These are phyloP conservation scores for Zaprionus taronus DNA, from an alignment of 1,140 invertebrate genomes.

Conservation along the genomic window DNA sequence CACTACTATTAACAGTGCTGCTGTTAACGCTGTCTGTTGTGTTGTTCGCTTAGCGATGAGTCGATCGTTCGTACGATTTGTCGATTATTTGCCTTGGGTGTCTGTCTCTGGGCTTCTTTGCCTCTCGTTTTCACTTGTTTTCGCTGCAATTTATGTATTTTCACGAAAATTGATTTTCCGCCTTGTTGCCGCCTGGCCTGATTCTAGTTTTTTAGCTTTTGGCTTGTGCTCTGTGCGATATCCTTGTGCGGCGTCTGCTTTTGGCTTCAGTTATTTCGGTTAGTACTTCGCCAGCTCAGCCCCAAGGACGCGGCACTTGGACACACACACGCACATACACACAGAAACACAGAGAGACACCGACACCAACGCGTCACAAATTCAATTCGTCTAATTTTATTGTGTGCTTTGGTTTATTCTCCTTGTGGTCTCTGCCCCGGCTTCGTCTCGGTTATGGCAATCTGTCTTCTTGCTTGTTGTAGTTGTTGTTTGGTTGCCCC, in stretches of 20 bases:
- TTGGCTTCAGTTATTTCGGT: conserved; percentile 42
- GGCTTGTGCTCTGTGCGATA: conserved; percentile 23
- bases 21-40: conserved; percentile 5
- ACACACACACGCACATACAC: conserved; percentile 37
- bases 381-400: conserved; percentile 61
- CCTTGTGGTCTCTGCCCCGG: conserved; percentile 15
- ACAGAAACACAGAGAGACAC: conserved; percentile 41
- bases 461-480: conserved; percentile 22
- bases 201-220: conserved; percentile 33
- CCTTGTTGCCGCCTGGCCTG: conserved; percentile 55
- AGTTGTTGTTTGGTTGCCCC: conserved; percentile 25
- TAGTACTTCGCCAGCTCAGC: conserved; percentile 53
- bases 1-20: conserved; percentile 4
- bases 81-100: conserved; percentile 3
- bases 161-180: conserved; percentile 72
- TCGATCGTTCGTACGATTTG: conserved; percentile 17
- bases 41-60: conserved; percentile 1
- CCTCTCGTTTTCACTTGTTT: conserved; percentile 48
- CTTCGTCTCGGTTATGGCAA: conserved; percentile 14
- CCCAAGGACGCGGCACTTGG: conserved; percentile 62
- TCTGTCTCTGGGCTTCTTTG: conserved; percentile 20
- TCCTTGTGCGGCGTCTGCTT: conserved; percentile 54
- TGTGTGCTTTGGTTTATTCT: conserved; percentile 23
- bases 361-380: conserved; percentile 51
- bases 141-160: conserved; percentile 67